phyloP scores from a whole-genome alignment of 1,140 invertebrate species.

The Drosophila sulfurigaster region DNA sequence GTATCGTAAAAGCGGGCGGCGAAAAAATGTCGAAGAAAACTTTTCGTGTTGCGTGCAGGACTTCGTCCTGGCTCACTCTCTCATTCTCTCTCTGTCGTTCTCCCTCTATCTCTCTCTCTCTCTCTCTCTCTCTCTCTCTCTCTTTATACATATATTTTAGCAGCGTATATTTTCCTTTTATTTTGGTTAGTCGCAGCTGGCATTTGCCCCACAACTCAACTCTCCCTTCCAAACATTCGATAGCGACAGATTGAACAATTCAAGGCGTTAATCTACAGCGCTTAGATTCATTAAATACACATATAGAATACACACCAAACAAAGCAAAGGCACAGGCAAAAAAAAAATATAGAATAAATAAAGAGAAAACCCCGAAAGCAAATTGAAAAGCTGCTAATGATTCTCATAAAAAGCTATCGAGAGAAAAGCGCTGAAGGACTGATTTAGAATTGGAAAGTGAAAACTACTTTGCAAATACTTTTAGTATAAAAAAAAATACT shows the following conservation, averaged over 20 bases:
- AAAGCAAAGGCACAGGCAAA: not conserved
- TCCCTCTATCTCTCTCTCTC: not conserved
- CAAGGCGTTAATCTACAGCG: conserved; percentile 48
- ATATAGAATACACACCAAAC: not conserved
- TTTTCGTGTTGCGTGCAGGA: conserved; percentile 81
- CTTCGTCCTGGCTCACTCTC: not conserved
- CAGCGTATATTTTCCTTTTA: not conserved
- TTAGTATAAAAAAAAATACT: too few species aligned
- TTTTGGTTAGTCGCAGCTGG: conserved; percentile 17
- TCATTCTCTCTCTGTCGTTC: not conserved
- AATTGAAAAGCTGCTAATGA: too few species aligned
- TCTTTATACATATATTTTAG: not conserved
- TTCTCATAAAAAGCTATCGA: too few species aligned
- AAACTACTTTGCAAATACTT: too few species aligned
- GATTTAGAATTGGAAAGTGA: too few species aligned
- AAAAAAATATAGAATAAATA: not conserved
- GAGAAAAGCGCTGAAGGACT: too few species aligned
- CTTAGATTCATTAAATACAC: conserved; percentile 39
- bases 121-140: not conserved
- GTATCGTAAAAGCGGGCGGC: conserved; percentile 79
- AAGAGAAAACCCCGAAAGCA: not conserved
- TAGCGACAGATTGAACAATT: conserved; percentile 50
- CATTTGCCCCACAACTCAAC: not conserved
- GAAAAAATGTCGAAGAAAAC: conserved; percentile 76
- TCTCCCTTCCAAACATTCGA: conserved; percentile 23